phyloP scores from a whole-genome alignment of 2,113 vertebrate genomes.

The Calidris pygmaea region DNA sequence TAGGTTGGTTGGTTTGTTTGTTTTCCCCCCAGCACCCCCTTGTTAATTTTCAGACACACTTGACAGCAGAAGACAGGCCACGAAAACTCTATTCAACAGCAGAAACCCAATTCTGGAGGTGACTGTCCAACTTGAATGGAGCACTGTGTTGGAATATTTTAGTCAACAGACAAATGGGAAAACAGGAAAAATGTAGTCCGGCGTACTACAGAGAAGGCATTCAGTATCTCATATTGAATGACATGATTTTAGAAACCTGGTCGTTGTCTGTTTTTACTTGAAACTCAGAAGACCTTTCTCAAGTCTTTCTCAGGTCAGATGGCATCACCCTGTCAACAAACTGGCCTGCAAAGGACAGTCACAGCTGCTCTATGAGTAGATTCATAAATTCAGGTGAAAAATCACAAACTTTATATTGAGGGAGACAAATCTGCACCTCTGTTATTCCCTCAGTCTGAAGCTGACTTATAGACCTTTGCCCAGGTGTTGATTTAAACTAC shows the following conservation, averaged over 20 bases:
- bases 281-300: neutral
- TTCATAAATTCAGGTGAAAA: neutral
- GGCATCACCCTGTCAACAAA: neutral
- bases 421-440: neutral
- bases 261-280: neutral
- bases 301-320: neutral
- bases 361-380: neutral
- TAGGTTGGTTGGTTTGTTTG: neutral
- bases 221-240: neutral
- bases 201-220: neutral
- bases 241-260: neutral
- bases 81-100: neutral
- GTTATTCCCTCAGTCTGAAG: neutral
- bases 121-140: neutral
- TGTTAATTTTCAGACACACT: neutral
- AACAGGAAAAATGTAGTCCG: constrained; percentile 6
- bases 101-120: neutral
- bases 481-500: neutral
- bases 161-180: neutral
- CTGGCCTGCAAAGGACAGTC: neutral
- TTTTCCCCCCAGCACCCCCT: neutral
- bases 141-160: neutral
- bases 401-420: neutral
- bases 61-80: neutral
- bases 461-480: neutral